Percentiles rank a stretch among this genome's conserved stretches.
phyloP scores from a whole-genome alignment of 2,888 invertebrate species.

The Pammene fasciana region DNA sequence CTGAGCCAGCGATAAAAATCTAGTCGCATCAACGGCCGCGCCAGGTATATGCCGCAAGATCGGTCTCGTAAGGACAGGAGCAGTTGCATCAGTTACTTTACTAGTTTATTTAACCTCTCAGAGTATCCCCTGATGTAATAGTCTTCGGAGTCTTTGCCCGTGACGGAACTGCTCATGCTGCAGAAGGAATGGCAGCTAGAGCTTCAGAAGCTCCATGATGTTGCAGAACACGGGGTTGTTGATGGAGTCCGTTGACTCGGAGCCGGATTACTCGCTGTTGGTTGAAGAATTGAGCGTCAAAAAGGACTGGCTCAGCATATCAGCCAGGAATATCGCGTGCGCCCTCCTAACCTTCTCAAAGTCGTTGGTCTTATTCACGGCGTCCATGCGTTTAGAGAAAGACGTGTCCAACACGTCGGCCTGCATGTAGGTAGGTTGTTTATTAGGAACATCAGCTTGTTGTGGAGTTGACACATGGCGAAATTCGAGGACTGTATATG shows the following conservation, averaged over 20 bases:
- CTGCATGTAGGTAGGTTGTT: slow-evolving; percentile 95
- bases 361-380: slow-evolving; percentile 89
- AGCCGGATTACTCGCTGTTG: slow-evolving; percentile 61
- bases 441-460: slow-evolving; percentile 93
- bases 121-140: slow-evolving; percentile 74
- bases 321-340: slow-evolving; percentile 91
- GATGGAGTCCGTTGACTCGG: slow-evolving; percentile 62
- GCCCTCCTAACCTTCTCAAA: slow-evolving; percentile 93
- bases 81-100: slow-evolving; percentile 85
- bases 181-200: slow-evolving; percentile 87
- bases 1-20: slow-evolving; percentile 92
- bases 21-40: slow-evolving; percentile 89
- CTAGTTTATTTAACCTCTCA: slow-evolving; percentile 81
- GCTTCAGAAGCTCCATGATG: slow-evolving; percentile 83
- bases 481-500: slow-evolving; percentile 84
- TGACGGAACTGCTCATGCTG: slow-evolving; percentile 71
- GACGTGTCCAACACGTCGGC: slow-evolving; percentile 96
- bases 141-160: slow-evolving; percentile 68
- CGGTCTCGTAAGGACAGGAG: slow-evolving; percentile 87
- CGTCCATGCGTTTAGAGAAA: slow-evolving; percentile 89
- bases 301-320: slow-evolving; percentile 92
- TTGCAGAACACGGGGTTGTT: slow-evolving; percentile 80
- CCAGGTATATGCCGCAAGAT: slow-evolving; percentile 89
- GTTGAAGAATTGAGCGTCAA: slow-evolving; percentile 83
- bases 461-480: slow-evolving; percentile 89